phyloP scores from a whole-genome alignment of 2,888 invertebrate genomes.

The Peribatodes rhomboidaria region DNA sequence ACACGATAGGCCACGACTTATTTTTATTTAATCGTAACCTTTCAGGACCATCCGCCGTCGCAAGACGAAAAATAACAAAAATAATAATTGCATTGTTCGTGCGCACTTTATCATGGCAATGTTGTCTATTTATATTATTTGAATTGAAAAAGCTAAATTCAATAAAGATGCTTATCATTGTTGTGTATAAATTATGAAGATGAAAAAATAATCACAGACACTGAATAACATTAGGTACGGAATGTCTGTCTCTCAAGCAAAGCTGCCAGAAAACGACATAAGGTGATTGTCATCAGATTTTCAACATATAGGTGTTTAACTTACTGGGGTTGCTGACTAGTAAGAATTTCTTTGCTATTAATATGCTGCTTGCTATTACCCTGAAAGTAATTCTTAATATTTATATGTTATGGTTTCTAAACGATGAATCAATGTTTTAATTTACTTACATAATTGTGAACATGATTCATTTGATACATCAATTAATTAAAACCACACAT shows the following conservation, averaged over 20 bases:
- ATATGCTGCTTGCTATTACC: too few species aligned
- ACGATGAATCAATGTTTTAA: neutral
- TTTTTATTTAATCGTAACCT: constrained; percentile 67
- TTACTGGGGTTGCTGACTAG: too few species aligned
- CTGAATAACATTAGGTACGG: neutral
- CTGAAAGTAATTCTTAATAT: too few species aligned
- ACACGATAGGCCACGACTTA: constrained; percentile 65
- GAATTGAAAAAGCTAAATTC: neutral
- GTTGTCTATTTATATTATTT: constrained; percentile 45
- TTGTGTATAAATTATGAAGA: neutral
- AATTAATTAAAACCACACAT: constrained; percentile 32
- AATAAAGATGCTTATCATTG: neutral
- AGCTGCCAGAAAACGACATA: too few species aligned
- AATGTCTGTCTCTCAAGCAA: too few species aligned
- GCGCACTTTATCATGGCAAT: constrained; percentile 56
- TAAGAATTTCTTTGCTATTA: too few species aligned
- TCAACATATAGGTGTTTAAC: too few species aligned
- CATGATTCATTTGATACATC: constrained; percentile 17
- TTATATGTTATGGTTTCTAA: too few species aligned
- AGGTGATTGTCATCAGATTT: too few species aligned
- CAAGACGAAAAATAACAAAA: constrained; percentile 57
- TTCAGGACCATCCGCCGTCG: constrained; percentile 66
- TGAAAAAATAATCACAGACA: neutral
- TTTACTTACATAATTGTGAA: neutral
- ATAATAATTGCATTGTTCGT: constrained; percentile 56